phyloP scores from a whole-genome alignment of 2,797 vertebrate genomes.

The Tinamus major region DNA sequence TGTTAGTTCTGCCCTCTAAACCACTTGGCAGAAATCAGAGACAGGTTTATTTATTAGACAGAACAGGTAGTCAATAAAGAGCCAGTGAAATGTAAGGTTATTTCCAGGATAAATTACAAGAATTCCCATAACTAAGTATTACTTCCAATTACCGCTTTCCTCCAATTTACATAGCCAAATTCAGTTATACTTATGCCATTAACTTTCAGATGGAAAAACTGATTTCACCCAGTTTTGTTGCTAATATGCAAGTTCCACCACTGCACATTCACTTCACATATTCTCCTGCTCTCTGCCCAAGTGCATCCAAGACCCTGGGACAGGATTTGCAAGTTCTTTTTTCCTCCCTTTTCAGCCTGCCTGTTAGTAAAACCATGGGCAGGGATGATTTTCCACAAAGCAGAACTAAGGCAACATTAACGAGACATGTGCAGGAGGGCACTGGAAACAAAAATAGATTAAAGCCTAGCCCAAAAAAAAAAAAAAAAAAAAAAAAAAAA shows the following conservation, averaged over 20 bases:
- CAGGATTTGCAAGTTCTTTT: neutral
- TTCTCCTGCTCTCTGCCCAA: neutral
- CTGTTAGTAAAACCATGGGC: neutral
- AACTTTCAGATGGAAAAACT: neutral
- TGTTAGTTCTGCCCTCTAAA: neutral
- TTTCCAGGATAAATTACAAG: conserved; percentile 28
- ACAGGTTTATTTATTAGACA: conserved; percentile 6
- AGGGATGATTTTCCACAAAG: neutral
- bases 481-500: too few relatives aligned
- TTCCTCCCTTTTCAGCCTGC: neutral
- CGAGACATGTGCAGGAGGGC: accelerated
- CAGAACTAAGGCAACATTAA: accelerated
- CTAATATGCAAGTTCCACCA: neutral
- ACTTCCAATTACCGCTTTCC: neutral
- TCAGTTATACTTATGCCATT: neutral
- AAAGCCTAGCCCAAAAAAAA: neutral
- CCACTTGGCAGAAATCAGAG: neutral
- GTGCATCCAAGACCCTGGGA: neutral
- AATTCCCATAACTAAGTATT: conserved; percentile 15
- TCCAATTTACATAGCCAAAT: neutral
- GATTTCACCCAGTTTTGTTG: neutral
- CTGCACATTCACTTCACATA: neutral
- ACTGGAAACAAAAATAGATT: neutral
- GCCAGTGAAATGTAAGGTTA: conserved; percentile 8
- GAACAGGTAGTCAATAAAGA: conserved; percentile 40